Evolutionary conservation across 2,797 vertebrate species (phyloP).

Genomic region (Argya squamiceps): DNA sequence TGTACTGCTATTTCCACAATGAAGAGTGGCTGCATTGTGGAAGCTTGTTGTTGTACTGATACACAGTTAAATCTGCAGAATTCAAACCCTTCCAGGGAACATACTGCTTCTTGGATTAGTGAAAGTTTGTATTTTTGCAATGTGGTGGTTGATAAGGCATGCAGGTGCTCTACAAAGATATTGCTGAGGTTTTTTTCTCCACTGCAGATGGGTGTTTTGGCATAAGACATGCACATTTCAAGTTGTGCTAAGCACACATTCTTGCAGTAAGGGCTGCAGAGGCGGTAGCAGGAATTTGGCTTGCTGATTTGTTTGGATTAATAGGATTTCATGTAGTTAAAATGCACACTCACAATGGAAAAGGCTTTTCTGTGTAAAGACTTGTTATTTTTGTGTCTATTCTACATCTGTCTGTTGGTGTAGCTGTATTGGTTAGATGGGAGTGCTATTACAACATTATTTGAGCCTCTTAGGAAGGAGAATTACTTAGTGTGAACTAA

Average conservation of each 20-base stretch:
- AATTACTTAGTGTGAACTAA: background rate
- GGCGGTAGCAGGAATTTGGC: constrained; percentile 48
- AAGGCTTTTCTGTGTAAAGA: background rate
- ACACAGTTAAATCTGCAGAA: background rate
- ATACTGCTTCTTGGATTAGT: background rate
- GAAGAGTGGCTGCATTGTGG: background rate
- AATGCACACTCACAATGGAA: constrained; percentile 1
- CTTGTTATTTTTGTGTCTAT: background rate
- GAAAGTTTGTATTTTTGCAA: background rate
- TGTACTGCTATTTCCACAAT: background rate
- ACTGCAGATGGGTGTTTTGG: constrained; percentile 36
- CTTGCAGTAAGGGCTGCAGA: constrained; percentile 38
- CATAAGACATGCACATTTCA: background rate
- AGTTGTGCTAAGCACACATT: constrained; percentile 23
- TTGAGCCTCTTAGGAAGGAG: background rate
- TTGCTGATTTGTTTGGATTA: constrained; percentile 54
- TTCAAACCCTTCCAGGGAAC: background rate
- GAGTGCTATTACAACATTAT: background rate
- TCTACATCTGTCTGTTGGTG: background rate
- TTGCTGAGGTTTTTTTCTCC: background rate
- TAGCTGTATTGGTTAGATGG: background rate
- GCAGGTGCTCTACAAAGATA: background rate
- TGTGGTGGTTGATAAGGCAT: background rate
- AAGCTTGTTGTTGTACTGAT: background rate
- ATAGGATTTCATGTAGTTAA: constrained; percentile 27